Evolutionary conservation across 2,888 invertebrate species (phyloP).

Genomic region (Phengaris alcon): DNA sequence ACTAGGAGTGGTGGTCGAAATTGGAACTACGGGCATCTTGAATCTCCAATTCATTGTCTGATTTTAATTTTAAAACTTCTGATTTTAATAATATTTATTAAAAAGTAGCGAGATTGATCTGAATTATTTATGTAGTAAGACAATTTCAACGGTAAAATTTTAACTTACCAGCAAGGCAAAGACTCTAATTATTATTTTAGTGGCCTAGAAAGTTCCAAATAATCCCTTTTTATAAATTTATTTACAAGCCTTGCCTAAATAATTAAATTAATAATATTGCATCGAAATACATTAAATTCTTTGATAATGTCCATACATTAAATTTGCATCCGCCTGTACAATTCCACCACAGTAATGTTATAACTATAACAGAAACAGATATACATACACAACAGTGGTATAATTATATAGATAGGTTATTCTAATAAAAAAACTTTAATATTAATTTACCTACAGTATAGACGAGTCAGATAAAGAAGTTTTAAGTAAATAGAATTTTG

Average conservation of each 20-base stretch:
- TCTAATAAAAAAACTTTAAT: background rate
- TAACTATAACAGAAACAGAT: background rate
- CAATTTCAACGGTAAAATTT: background rate
- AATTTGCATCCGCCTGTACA: background rate
- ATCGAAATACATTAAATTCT: background rate
- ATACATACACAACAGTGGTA: slow-evolving; percentile 11
- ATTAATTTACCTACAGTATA: background rate
- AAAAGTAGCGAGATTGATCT: background rate
- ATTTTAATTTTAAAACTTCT: background rate
- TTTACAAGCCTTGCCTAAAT: background rate
- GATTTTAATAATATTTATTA: background rate
- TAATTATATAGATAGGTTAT: slow-evolving; percentile 1
- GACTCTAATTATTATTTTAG: background rate
- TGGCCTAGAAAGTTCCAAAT: background rate
- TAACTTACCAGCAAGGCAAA: background rate
- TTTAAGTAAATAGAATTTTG: slow-evolving; percentile 3
- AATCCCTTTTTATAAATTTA: background rate
- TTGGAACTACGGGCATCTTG: background rate
- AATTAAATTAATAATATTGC: no score
- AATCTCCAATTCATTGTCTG: background rate
- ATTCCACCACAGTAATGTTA: slow-evolving; percentile 1
- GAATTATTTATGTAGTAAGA: no score
- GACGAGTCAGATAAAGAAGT: slow-evolving; percentile 8
- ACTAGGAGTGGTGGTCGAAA: background rate
- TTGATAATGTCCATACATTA: no score